Base-by-base conservation (phyloP, 2,113 vertebrate species). In the Uropsilus gracilis region DNA sequence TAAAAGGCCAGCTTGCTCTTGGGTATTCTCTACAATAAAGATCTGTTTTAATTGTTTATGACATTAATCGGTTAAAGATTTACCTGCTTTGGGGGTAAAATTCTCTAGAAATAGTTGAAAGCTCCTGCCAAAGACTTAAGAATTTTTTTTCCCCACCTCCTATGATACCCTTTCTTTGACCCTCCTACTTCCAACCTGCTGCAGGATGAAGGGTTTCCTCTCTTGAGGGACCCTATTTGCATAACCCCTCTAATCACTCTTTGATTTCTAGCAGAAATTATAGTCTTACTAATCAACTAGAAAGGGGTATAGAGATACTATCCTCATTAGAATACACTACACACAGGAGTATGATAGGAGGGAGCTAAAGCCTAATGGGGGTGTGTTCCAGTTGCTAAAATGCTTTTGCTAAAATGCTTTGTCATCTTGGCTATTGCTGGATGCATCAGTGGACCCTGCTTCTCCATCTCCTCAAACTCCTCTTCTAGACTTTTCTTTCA, bases 21-120 rank as follows among this genome's bases (percentile, higher is more conserved):
- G 78, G 86, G 48, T 32, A 63, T 76, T 86, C 53, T 57, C 71
- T 81, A 28, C 2, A 14, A 72, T 93, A 89, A 98, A 97, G 84
- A 85, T 63, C 50, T 42, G 9, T 90, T 97, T 95, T 98, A 82
- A 94, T 96, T 95, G 80, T 95, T 96, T 95, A 80, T 92, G 88
- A 78, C 86, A 20, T 96, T 97, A 84, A 96, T 97, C 97, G 95
- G 66, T 94, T 92, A 80, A 95, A 97, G 95, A 97, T 97, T 97
- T 97, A 89, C 97, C 96, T 97, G 96, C 63, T 89, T 5, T 66
- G 81, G 37, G 96, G 93, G 93, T 91, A 85, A 18, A 61, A 96
- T 97, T 95, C 78, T 71, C 95, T 96, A 95, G 50, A 98, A 98
- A 69, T 75, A 81, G 84, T 86, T 55, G 63, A 96, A 97, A 96